phyloP scores from a whole-genome alignment of 2,888 invertebrate species.

The Ennomos erosarius region DNA sequence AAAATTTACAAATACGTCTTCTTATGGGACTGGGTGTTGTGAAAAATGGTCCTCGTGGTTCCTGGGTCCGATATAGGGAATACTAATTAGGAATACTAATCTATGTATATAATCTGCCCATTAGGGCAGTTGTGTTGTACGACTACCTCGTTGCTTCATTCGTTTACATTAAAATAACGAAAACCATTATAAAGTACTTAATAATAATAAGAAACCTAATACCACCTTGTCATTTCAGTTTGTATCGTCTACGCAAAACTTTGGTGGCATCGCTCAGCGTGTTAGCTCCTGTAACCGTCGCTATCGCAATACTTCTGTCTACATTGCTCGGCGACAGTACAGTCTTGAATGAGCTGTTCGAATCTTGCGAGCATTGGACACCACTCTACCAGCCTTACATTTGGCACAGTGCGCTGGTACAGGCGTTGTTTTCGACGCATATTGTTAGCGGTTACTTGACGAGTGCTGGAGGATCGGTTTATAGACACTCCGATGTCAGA shows the following conservation, averaged over 20 bases:
- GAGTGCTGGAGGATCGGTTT: constrained; percentile 87
- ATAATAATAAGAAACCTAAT: constrained; percentile 3
- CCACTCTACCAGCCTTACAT: constrained; percentile 68
- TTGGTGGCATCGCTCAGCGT: constrained; percentile 73
- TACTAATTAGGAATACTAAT: too few relatives aligned
- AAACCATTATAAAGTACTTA: too few relatives aligned
- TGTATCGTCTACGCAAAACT: constrained; percentile 81
- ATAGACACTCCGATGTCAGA: constrained; percentile 87
- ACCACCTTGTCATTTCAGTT: constrained; percentile 59
- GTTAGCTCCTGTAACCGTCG: constrained; percentile 64
- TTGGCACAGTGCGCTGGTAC: constrained; percentile 88
- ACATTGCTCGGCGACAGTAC: constrained; percentile 68
- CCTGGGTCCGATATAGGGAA: too few relatives aligned
- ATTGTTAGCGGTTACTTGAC: constrained; percentile 87
- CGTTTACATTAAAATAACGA: too few relatives aligned
- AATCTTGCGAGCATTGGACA: constrained; percentile 74
- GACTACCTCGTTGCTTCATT: too few relatives aligned
- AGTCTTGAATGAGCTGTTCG: constrained; percentile 62
- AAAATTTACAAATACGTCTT: too few relatives aligned
- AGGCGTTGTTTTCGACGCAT: constrained; percentile 87
- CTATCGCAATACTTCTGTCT: constrained; percentile 64
- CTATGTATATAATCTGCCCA: too few relatives aligned
- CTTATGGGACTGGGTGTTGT: too few relatives aligned
- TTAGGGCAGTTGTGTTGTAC: too few relatives aligned
- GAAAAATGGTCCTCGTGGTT: too few relatives aligned